Base-by-base conservation (phyloP, 2,888 invertebrate genomes). In the Tryphoninae sp. region DNA sequence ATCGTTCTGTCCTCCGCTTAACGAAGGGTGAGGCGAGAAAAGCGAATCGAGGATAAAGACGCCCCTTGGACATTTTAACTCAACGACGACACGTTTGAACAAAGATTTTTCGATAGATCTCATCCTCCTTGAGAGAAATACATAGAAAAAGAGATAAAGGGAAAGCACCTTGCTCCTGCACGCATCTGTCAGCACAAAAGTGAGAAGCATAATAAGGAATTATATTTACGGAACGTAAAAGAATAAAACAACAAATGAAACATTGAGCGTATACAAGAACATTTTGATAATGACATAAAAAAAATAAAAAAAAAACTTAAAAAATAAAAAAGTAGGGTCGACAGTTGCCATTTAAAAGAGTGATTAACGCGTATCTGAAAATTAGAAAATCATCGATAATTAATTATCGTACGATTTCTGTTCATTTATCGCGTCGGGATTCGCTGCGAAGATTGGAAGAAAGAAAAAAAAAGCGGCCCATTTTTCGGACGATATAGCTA, bases 1-100 rank as follows among this genome's bases (percentile, higher is more conserved):
- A 80, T 75, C 67, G 64, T 82, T 64, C 69, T 72, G 64, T 61
- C 69, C 78, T 71, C 80, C 55, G 51, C 61, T 59, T 16, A 75
- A 71, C 68, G 69, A 62, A 81, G 73, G 81, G 78, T 81, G 77
- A 78, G 65, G 64, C 78, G 74, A 71, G 53, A 71, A 53, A 58
- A 78, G 65, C 51, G 58, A 78, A 81, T 81, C 67, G 73, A 81
- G 51, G 45, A 76, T 73, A 19, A 65, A 71, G 8, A 71, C 49
- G 16, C 68, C 26, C 33, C 16, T 33, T 26, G 59, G 68, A 68
- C 19, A 67, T 53, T 55, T 53, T 33, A 23, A 51, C 22, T 40
- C 64, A 16, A 40, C 59, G 51, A 59, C 64, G 55, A 59, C 16
- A 53, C 78, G 73, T 53, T 74, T 55, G 45, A 59, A 19, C 33